Conservation (phyloP, 2,888 invertebrate genomes). For the Leucania comma region DNA sequence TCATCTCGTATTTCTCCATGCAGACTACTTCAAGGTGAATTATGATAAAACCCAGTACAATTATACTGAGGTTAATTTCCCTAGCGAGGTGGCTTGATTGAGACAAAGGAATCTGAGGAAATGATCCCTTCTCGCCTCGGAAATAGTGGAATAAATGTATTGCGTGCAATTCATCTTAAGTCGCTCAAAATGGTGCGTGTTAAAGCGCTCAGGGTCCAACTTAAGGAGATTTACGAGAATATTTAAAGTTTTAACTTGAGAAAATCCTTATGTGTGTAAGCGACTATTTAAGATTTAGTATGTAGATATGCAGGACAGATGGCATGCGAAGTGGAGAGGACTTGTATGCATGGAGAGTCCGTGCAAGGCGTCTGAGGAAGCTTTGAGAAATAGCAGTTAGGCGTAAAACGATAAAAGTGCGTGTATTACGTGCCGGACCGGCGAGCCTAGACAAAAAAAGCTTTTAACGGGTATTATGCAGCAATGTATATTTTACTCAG, state of each 20-base stretch:
- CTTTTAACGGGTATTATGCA: not conserved
- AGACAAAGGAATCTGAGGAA: slow-evolving; percentile 69
- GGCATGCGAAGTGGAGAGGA: not conserved
- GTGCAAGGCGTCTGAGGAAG: not conserved
- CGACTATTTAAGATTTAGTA: slow-evolving; percentile 31
- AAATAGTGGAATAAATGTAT: slow-evolving; percentile 58
- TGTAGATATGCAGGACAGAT: slow-evolving; percentile 14
- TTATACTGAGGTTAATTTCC: slow-evolving; percentile 75
- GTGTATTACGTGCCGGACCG: too few species aligned
- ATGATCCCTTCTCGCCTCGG: slow-evolving; percentile 62
- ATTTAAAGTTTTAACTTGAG: slow-evolving; percentile 38
- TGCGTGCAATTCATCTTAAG: slow-evolving; percentile 54
- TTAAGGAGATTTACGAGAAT: slow-evolving; percentile 48
- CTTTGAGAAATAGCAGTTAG: not conserved
- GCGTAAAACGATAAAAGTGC: not conserved
- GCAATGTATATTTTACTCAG: not conserved
- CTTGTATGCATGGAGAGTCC: not conserved
- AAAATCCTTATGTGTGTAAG: slow-evolving; percentile 19
- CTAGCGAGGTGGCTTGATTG: slow-evolving; percentile 69
- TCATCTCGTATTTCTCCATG: slow-evolving; percentile 34
- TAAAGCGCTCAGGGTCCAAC: slow-evolving; percentile 17
- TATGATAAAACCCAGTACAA: slow-evolving; percentile 66
- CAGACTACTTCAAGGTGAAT: slow-evolving; percentile 53
- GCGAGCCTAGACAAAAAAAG: not conserved
- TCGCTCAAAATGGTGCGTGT: slow-evolving; percentile 22